Evolutionary conservation across 1,140 invertebrate genomes (phyloP), one percentile per base, ranked within the genome.

Genomic region (Rhagoletis pomonella): DNA sequence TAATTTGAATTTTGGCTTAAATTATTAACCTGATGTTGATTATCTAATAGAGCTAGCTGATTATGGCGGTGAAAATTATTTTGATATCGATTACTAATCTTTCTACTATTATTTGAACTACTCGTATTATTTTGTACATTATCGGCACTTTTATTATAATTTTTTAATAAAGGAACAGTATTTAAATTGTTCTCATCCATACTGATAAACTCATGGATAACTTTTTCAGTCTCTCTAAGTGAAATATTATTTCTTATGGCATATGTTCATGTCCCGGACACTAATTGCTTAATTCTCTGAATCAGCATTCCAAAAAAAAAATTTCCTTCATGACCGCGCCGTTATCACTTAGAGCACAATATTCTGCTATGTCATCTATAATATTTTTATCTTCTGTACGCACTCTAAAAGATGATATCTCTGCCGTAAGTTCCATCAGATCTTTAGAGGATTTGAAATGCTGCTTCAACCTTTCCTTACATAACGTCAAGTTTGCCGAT

Each of bases 211-310:
- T 67, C 29, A 39, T 67, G 29, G 17, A 39, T 7, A n/a, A n/a
- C 19, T 67, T 7, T n/a, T 67, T 17, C 64, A 14, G 19, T 67
- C 5, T 67, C 64, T 67, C 6, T n/a, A 6, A 67, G 29, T 7
- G 7, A 67, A 67, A 67, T 67, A 67, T 17, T 39, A 19, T 17
- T 67, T 67, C 64, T 7, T 14, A 67, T 67, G 64, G 64, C 29
- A 67, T 67, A 67, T 19, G 64, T n/a, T 6, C 9, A 67, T 19
- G 64, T 67, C 6, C 6, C 6, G 5, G 64, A 67, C 19, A 39
- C 64, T 39, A 67, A 67, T 67, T 67, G 64, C 29, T 67, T 67
- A 67, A 67, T 67, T 67, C 64, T 67, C 19, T 67, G 64, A 67
- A 67, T 67, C 64, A 67, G 19, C 17, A 67, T 67, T 10, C 64